phyloP scores from a whole-genome alignment of 2,113 vertebrate species.

The Festucalex cinctus region DNA sequence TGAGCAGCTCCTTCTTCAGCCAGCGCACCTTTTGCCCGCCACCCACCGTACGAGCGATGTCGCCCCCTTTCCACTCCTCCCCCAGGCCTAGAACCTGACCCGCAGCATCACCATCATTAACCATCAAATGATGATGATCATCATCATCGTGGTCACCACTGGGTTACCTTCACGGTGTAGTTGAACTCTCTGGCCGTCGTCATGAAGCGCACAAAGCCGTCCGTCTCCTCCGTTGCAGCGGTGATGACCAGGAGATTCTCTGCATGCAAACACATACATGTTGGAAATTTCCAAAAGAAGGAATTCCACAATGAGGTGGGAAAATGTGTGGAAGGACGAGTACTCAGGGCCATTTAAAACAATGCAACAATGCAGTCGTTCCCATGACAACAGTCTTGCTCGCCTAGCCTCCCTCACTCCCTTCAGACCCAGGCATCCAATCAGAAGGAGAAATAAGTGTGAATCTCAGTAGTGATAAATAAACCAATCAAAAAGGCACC shows the following conservation, averaged over 20 bases:
- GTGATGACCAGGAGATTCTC: slow-evolving; percentile 84
- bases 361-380: not conserved
- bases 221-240: slow-evolving; percentile 79
- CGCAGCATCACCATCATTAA: slow-evolving; percentile 4
- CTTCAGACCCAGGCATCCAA: too few relatives aligned
- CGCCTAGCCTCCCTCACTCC: not conserved
- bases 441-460: too few relatives aligned
- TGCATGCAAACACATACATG: slow-evolving; percentile 40
- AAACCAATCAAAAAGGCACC: too few relatives aligned
- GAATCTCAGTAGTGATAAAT: too few relatives aligned
- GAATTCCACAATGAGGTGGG: not conserved
- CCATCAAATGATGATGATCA: not conserved
- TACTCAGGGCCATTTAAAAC: not conserved
- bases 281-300: not conserved
- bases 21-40: slow-evolving; percentile 92
- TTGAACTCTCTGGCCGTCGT: slow-evolving; percentile 78
- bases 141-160: not conserved
- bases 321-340: not conserved
- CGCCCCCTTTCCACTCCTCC: slow-evolving; percentile 79
- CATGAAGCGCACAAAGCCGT: slow-evolving; percentile 82
- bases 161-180: slow-evolving; percentile 79
- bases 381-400: not conserved
- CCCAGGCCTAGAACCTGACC: slow-evolving; percentile 69
- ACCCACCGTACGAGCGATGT: slow-evolving; percentile 79
- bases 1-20: slow-evolving; percentile 82